Percentiles rank a stretch among this genome's conserved stretches.
Evolutionary conservation across 92 coral and sea anemone species (phyloP).

Genomic region (Porites cylindrica): DNA sequence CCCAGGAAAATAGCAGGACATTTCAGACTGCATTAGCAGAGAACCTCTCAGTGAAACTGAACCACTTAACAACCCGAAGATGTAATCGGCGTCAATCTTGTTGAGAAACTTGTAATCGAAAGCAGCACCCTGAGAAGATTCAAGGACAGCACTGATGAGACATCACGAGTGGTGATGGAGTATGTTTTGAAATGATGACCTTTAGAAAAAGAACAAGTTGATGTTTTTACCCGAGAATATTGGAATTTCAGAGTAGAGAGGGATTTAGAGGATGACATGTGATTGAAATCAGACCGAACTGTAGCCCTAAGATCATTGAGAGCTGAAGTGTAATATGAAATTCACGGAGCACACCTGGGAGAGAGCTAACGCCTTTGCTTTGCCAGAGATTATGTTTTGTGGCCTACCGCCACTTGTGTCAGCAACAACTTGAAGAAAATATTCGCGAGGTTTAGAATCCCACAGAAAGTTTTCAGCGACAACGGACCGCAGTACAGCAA

Average conservation of each 20-base stretch:
- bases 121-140: constrained; percentile 32
- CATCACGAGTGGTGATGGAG: constrained; percentile 59
- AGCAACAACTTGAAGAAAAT: too few species aligned
- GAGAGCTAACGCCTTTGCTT: constrained; percentile 48
- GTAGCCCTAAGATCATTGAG: constrained; percentile 57
- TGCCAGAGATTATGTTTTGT: too few species aligned
- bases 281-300: constrained; percentile 55
- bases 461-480: too few species aligned
- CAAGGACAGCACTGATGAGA: constrained; percentile 36
- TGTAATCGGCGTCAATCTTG: constrained; percentile 52
- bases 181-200: constrained; percentile 65
- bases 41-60: constrained; percentile 53
- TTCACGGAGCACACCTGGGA: constrained; percentile 74
- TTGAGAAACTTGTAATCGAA: constrained; percentile 37
- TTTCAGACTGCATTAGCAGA: constrained; percentile 67
- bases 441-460: too few species aligned
- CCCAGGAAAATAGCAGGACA: constrained; percentile 49
- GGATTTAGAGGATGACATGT: constrained; percentile 66
- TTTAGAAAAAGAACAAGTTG: constrained; percentile 35
- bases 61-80: constrained; percentile 39
- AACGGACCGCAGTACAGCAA: too few species aligned
- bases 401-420: too few species aligned
- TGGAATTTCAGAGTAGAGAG: constrained; percentile 67
- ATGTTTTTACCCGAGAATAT: constrained; percentile 65
- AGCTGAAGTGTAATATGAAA: constrained; percentile 26